Evolutionary conservation across 2,113 vertebrate genomes (phyloP).

Genomic region (Symphodus melops): DNA sequence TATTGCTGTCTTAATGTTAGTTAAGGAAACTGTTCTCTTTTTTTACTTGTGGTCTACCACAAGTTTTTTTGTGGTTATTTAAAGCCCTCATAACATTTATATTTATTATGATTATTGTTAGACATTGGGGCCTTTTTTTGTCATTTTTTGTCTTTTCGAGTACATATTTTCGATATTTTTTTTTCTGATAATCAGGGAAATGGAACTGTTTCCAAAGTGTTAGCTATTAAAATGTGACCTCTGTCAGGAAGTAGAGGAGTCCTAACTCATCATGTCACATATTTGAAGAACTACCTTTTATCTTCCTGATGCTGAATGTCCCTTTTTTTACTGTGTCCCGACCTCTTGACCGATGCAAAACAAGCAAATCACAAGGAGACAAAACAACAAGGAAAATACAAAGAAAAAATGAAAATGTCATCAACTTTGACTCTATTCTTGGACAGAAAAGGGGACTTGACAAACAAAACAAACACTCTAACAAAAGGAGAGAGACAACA

Average conservation of each 20-base stretch:
- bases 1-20: conserved; percentile 83
- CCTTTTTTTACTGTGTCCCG: conserved; percentile 75
- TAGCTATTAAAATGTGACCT: conserved; percentile 80
- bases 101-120: conserved; percentile 78
- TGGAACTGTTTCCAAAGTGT: conserved; percentile 90
- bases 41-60: conserved; percentile 61
- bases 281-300: conserved; percentile 81
- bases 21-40: conserved; percentile 72
- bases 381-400: conserved; percentile 54
- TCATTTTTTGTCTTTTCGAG: conserved; percentile 78
- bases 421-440: conserved; percentile 72
- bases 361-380: conserved; percentile 75
- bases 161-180: conserved; percentile 79
- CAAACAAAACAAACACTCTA: conserved; percentile 75
- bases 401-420: conserved; percentile 74
- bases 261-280: conserved; percentile 84
- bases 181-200: conserved; percentile 93
- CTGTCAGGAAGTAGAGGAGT: conserved; percentile 83
- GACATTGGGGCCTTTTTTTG: conserved; percentile 76
- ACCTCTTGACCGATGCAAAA: conserved; percentile 85
- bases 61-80: conserved; percentile 72
- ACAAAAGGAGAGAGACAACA: conserved; percentile 68
- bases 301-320: conserved; percentile 92
- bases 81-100: conserved; percentile 78
- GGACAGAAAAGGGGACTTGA: conserved; percentile 72